Percentiles rank a stretch among this genome's conserved stretches.
These are phyloP conservation scores for Strigamia transsilvanica DNA, from an alignment of 2,888 invertebrate species.

Conservation along the genomic window DNA sequence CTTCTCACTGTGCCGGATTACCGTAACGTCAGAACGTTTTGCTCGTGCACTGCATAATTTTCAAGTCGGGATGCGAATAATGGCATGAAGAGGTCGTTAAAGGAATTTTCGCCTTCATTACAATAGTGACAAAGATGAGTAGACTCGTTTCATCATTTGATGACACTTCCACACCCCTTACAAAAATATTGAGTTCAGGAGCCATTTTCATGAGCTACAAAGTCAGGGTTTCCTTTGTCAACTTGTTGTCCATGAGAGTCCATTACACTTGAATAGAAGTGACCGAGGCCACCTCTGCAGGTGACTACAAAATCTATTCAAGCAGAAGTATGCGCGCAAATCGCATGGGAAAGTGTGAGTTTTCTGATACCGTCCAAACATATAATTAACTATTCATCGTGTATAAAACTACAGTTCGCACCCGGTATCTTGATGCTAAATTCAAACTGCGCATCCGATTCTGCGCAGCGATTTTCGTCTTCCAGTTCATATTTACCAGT, in stretches of 20 bases:
- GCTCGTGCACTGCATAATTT: slow-evolving; percentile 14
- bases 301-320: slow-evolving; percentile 15
- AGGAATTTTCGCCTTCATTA: slow-evolving; percentile 15
- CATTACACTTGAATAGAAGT: slow-evolving; percentile 15
- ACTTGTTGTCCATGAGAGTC: slow-evolving; percentile 20
- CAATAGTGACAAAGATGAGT: slow-evolving; percentile 20
- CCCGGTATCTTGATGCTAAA: too few species aligned
- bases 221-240: slow-evolving; percentile 10
- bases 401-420: too few species aligned
- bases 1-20: neutral
- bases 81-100: neutral
- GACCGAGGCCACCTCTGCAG: slow-evolving; percentile 14
- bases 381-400: neutral
- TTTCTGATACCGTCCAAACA: neutral
- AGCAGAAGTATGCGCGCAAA: neutral
- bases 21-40: slow-evolving; percentile 10
- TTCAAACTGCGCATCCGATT: too few species aligned
- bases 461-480: too few species aligned
- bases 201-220: slow-evolving; percentile 10
- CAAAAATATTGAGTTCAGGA: slow-evolving; percentile 9
- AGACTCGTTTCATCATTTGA: slow-evolving; percentile 1
- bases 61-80: slow-evolving; percentile 20
- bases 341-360: neutral
- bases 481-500: too few species aligned
- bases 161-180: slow-evolving; percentile 10